A percentile compares a stretch with the other conserved stretches of the same genome.
Conservation (phyloP, 2,113 vertebrate genomes). For the Ahaetulla prasina region DNA sequence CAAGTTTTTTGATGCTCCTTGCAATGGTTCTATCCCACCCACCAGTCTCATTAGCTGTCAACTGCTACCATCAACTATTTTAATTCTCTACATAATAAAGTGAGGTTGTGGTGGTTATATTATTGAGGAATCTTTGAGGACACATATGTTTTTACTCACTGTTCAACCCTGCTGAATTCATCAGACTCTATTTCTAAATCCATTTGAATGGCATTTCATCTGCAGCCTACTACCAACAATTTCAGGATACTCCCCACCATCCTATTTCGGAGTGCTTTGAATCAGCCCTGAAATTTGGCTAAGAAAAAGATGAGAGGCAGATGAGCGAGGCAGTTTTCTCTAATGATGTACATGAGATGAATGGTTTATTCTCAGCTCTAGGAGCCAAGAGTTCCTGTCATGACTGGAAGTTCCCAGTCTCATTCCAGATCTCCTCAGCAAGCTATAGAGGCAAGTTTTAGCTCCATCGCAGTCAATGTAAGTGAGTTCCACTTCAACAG, state of each 20-base stretch:
- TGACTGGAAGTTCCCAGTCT: constrained; percentile 69
- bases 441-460: constrained; percentile 67
- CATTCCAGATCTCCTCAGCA: constrained; percentile 63
- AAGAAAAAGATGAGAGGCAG: constrained; percentile 29
- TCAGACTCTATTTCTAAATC: not conserved
- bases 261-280: not conserved
- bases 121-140: not conserved
- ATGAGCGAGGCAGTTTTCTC: constrained; percentile 52
- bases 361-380: constrained; percentile 60
- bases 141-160: not conserved
- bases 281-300: not conserved
- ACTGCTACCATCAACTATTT: not conserved
- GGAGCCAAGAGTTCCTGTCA: constrained; percentile 62
- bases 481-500: constrained; percentile 67
- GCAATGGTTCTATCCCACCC: not conserved
- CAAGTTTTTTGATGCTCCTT: not conserved
- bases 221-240: not conserved
- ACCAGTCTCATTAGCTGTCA: not conserved
- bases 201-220: not conserved
- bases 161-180: not conserved
- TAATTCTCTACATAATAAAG: not conserved
- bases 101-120: not conserved
- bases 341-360: constrained; percentile 64
- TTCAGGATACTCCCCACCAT: not conserved
- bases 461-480: constrained; percentile 63